phyloP scores from a whole-genome alignment of 2,888 invertebrate genomes.

The Amphiduros pacificus region DNA sequence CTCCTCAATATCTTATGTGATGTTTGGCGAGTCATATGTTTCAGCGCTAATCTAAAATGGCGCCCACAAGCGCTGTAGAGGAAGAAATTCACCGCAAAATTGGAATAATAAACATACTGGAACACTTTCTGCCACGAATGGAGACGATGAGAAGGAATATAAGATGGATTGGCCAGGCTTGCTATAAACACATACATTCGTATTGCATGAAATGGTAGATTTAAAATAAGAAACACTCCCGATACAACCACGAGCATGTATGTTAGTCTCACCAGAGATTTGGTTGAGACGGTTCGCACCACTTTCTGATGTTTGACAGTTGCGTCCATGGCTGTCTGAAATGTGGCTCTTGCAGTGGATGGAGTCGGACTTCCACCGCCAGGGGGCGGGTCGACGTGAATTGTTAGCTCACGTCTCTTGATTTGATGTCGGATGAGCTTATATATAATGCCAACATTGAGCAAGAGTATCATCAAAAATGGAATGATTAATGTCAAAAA shows the following conservation, averaged over 20 bases:
- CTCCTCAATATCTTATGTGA: no score
- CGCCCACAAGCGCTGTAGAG: slow-evolving; percentile 5
- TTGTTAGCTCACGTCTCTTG: neutral
- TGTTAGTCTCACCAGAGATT: no score
- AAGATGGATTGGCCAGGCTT: neutral
- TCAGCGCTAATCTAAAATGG: slow-evolving; percentile 4
- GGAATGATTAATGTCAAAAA: slow-evolving; percentile 12
- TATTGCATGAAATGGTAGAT: slow-evolving; percentile 12
- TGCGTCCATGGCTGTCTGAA: no score
- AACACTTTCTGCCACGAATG: slow-evolving; percentile 1
- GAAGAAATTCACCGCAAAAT: slow-evolving; percentile 15
- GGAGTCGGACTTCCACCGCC: no score
- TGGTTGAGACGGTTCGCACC: no score
- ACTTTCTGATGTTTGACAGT: no score
- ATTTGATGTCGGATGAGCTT: neutral
- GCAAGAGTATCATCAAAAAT: slow-evolving; percentile 3
- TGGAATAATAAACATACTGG: slow-evolving; percentile 13
- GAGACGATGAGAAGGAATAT: neutral
- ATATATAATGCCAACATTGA: slow-evolving; percentile 11
- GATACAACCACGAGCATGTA: slow-evolving; percentile 17
- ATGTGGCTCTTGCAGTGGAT: no score
- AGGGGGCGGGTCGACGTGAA: no score
- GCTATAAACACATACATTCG: slow-evolving; percentile 1
- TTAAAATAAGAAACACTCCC: slow-evolving; percentile 4
- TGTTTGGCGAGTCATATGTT: neutral